phyloP scores from a whole-genome alignment of 2,113 vertebrate genomes.

The Pelusios castaneus region DNA sequence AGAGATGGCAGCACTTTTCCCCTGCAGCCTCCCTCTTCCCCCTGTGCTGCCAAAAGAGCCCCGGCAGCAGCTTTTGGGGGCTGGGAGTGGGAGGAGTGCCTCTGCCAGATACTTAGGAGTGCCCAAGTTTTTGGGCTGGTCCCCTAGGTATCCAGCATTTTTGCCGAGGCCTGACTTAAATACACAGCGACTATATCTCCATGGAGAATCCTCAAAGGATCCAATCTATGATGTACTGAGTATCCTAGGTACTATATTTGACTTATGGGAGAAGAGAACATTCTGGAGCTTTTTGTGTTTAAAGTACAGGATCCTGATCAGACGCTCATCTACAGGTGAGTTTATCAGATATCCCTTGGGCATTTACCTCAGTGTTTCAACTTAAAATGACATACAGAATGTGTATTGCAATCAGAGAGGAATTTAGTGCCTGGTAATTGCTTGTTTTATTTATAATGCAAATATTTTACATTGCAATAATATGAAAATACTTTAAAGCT shows the following conservation, averaged over 20 bases:
- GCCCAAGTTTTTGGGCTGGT: no score
- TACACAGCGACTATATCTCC: constrained; percentile 64
- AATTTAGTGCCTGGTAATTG: constrained; percentile 44
- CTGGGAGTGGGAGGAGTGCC: no score
- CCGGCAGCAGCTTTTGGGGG: no score
- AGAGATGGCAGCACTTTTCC: no score
- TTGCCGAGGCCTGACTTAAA: constrained; percentile 66
- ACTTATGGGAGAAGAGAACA: constrained; percentile 26
- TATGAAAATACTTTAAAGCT: neutral
- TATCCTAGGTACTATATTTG: constrained; percentile 28
- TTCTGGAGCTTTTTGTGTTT: neutral
- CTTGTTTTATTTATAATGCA: neutral
- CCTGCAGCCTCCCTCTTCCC: no score
- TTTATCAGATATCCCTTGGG: constrained; percentile 51
- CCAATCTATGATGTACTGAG: constrained; percentile 28
- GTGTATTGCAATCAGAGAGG: constrained; percentile 26
- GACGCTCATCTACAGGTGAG: neutral
- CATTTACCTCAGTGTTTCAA: constrained; percentile 34
- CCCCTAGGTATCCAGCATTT: no score
- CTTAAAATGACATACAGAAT: constrained; percentile 44
- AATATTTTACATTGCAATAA: neutral
- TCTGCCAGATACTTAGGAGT: no score
- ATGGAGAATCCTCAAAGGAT: constrained; percentile 38
- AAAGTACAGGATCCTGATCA: constrained; percentile 32
- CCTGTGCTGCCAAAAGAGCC: no score